Conservation (phyloP, 1,140 invertebrate genomes). For the Neomicropteryx cornuta region DNA sequence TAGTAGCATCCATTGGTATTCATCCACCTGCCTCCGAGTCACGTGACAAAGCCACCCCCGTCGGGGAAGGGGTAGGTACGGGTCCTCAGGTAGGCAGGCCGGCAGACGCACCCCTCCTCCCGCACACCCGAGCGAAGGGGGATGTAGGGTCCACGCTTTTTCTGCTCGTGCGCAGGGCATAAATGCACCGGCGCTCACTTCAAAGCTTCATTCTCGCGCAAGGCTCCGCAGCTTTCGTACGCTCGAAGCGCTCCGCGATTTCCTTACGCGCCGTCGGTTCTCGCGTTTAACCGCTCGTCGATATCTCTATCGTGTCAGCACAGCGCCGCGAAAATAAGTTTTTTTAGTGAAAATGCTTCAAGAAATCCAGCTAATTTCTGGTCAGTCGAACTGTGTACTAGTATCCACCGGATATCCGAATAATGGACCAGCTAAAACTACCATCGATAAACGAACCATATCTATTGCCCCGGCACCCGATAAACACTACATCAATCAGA, state of each 20-base stretch:
- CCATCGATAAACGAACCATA: slow-evolving; percentile 33
- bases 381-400: slow-evolving; percentile 44
- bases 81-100: too few species aligned
- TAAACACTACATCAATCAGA: slow-evolving; percentile 33
- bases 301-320: too few species aligned
- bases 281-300: background rate
- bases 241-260: background rate
- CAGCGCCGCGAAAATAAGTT: too few species aligned
- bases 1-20: too few species aligned
- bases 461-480: slow-evolving; percentile 43
- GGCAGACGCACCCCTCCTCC: slow-evolving; percentile 4
- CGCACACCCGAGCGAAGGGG: slow-evolving; percentile 4
- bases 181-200: too few species aligned
- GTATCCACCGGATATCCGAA: slow-evolving; percentile 36
- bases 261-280: background rate
- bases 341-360: slow-evolving; percentile 39
- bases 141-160: too few species aligned
- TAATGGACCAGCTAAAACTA: slow-evolving; percentile 23
- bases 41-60: too few species aligned
- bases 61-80: too few species aligned
- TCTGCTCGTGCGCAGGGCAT: too few species aligned
- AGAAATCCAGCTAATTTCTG: slow-evolving; percentile 39
- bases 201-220: too few species aligned
- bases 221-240: too few species aligned
- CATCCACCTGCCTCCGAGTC: too few species aligned